Evolutionary conservation across 2,113 vertebrate species (phyloP), one percentile per base, ranked within the genome.

Genomic region (Apodemus sylvaticus): DNA sequence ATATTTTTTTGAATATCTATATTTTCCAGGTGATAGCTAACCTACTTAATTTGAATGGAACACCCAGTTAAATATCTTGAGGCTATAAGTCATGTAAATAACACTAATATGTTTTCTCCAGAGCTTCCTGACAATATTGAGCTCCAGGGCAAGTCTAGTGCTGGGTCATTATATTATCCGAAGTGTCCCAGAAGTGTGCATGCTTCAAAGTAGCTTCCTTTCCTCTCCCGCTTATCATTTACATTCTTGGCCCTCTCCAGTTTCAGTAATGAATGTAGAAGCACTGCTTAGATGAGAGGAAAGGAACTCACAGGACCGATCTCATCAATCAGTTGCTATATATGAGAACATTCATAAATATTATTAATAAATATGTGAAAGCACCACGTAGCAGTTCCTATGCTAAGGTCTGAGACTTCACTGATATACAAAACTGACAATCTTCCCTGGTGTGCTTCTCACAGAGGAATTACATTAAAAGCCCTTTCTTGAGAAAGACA

Each of bases 31-130:
- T 98, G 97, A 96, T 97, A 98, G 97, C 96, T 98, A 98, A 97
- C 97, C 96, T 97, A 97, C 96, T 97, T 98, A 98, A 99, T 98
- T 98, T 98, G 98, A 98, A 98, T 98, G 97, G 98, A 98, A 98
- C 98, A 97, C 97, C 98, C 98, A 98, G 97, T 98, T 98, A 98
- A 98, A 98, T 98, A 98, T 98, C 98, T 95, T 86, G 89, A 98
- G 96, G 89, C 97, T 97, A 71, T 95, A 97, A 97, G 97, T 98
- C 97, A 96, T 97, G 94, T 98, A 98, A 98, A 98, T 97, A 97
- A 94, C 95, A 98, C 96, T 98, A 98, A 98, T 98, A 98, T 97
- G 89, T 98, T 98, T 98, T 98, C 98, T 88, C 95, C 29, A 73
- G 95, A 97, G 94, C 98, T 97, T 0, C 92, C 97, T 95, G 98